phyloP scores from a whole-genome alignment of 2,797 vertebrate genomes.

The Synaphobranchus kaupii region DNA sequence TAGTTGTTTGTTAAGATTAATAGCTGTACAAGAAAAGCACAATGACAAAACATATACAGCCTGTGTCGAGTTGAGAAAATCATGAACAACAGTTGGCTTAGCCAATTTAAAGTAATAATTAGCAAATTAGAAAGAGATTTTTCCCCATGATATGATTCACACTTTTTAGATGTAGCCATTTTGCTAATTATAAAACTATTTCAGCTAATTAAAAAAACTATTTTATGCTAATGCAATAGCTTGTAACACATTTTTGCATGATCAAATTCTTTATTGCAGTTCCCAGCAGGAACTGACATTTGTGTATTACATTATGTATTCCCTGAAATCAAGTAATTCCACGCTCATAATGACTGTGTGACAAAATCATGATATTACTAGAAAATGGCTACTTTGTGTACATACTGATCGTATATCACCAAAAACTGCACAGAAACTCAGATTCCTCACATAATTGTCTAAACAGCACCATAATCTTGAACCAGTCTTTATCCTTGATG shows the following conservation, averaged over 20 bases:
- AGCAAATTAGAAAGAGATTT: background rate
- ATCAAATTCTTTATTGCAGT: background rate
- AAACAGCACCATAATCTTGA: background rate
- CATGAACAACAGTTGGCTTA: background rate
- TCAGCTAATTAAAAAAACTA: background rate
- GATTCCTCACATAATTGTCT: background rate
- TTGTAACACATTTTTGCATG: background rate
- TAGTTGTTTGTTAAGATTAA: background rate
- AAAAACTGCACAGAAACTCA: background rate
- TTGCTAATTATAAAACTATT: too few species aligned
- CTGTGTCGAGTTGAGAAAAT: background rate
- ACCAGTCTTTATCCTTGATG: background rate
- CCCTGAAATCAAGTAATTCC: background rate
- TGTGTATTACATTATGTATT: background rate
- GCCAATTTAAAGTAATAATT: background rate
- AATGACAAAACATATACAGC: background rate
- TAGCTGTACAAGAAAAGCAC: background rate
- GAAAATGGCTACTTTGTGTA: background rate
- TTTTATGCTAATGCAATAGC: background rate
- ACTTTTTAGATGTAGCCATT: background rate
- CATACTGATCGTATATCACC: background rate
- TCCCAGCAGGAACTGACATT: background rate
- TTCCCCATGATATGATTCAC: background rate
- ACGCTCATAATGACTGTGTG: background rate
- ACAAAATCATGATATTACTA: too few species aligned